Base-by-base conservation (phyloP, 2,888 invertebrate species). In the Lasioglossum malachurum region DNA sequence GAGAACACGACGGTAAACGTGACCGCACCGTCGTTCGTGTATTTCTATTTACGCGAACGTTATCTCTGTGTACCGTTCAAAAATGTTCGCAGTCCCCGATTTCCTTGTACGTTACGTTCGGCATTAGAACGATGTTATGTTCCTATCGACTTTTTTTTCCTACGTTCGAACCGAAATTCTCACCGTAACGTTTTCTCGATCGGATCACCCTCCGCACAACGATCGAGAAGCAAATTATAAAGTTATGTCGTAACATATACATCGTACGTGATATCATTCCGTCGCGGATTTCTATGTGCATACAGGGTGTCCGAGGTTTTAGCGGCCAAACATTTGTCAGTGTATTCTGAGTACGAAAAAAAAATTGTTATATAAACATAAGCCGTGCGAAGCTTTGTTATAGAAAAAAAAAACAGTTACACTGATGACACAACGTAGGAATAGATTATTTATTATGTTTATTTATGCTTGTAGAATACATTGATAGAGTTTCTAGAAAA, bases 101-200 rank as follows among this genome's bases (percentile, higher is more conserved):
- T 80, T 80, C 78, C 76, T 82, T 67, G 71, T 80, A 80, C 82
- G 71, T 84, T 87, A 84, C 80, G 77, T 46, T 80, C 74, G 60
- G 69, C 80, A 64, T 82, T 76, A 67, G 31, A 80, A 46, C 80
- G 67, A 72, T 84, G 78, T 87, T 80, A 78, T 82, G 82, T 57
- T 88, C 78, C 60, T 78, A 73, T 84, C 84, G 60, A 31, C 64
- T 64, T 73, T 74, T 46, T 44, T 82, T 80, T 74, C 23, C 77
- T n/a, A 44, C 19, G 27, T 31, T 85, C 41, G 31, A 81, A 74
- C 73, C 35, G 35, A 44, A 69, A 80, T 75, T 16, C 12, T 82
- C 67, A 69, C n/a, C 27, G 8, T n/a, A 53, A 73, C 31, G 53
- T 27, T 71, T 75, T 75, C 19, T 14, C n/a, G 14, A 60, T n/a